Percentiles rank a stretch among this genome's conserved stretches.
Evolutionary conservation across 2,797 vertebrate genomes (phyloP).

Genomic region (Melanotaenia boesemani): DNA sequence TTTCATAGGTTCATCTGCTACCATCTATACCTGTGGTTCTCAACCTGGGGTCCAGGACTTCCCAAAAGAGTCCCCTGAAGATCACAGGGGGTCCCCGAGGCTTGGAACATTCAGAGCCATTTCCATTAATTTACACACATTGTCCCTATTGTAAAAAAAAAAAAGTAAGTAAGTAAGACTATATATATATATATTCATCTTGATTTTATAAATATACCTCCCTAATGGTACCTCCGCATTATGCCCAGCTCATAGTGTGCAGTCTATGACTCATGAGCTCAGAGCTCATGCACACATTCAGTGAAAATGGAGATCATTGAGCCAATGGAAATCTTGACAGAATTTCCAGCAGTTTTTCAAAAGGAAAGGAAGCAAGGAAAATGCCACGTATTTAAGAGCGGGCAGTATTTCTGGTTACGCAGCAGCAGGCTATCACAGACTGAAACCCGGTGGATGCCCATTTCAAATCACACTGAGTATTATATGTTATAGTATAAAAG

Average conservation of each 20-base stretch:
- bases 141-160: not conserved
- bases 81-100: no score
- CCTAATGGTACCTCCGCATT: constrained; percentile 15
- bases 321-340: constrained; percentile 66
- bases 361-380: constrained; percentile 34
- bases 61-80: no score
- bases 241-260: constrained; percentile 26
- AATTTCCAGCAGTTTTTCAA: constrained; percentile 55
- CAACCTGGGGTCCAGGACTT: no score
- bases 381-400: constrained; percentile 44
- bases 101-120: no score
- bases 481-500: constrained; percentile 21
- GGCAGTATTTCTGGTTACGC: constrained; percentile 33
- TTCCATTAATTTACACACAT: no score
- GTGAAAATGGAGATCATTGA: constrained; percentile 44
- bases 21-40: not conserved
- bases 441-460: constrained; percentile 32
- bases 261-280: constrained; percentile 47
- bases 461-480: constrained; percentile 34
- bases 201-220: constrained; percentile 8
- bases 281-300: constrained; percentile 21
- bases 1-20: not conserved
- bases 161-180: not conserved
- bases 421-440: constrained; percentile 43
- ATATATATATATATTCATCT: constrained; percentile 5